Evolutionary conservation across 2,888 invertebrate genomes (phyloP), one percentile per base, ranked within the genome.

Genomic region (Leptopilina syphax): DNA sequence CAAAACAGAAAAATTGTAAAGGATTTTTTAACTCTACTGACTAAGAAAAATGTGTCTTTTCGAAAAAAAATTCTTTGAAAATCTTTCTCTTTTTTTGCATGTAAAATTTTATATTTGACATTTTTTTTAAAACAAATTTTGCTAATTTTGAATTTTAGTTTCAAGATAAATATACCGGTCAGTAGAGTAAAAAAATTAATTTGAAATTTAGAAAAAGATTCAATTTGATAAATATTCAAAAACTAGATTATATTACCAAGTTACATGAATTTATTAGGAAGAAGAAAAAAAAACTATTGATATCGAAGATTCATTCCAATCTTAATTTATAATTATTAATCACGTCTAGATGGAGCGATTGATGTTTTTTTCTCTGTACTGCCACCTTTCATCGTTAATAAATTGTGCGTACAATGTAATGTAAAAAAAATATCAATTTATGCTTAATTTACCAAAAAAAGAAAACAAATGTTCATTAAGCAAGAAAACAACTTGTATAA

Each of bases 241-340:
- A 50, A 50, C 50, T 50, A 50, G 50, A 50, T 50, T 50, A 50
- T 50, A 50, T 50, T 10, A 50, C 3, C 10, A 50, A 50, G 47
- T 47, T 47, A 47, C 9, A 70, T 5, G 8, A 34, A 3, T 18
- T 18, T 27, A 73, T 41, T 73, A 57, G 50, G 24, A 68, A 47
- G 57, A 73, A 41, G 18, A 47, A 3, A 13, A 10, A 27, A 54
- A 27, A 34, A 54, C 34, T 34, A 9, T 18, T 54, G 57, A 73
- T 60, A 34, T 41, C 34, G n/a, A 73, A 73, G 57, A 34, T 73
- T 57, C 73, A 73, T 73, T 73, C 73, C 73, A 73, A 34, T 41
- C 34, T 10, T 73, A 73, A 73, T 73, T 73, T 70, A 50, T 54
- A 70, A 70, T 50, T 50, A 50, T 34, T 70, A 70, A 27, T 70